Conservation (phyloP, 2,888 invertebrate genomes). For the Marronus borbonicus region DNA sequence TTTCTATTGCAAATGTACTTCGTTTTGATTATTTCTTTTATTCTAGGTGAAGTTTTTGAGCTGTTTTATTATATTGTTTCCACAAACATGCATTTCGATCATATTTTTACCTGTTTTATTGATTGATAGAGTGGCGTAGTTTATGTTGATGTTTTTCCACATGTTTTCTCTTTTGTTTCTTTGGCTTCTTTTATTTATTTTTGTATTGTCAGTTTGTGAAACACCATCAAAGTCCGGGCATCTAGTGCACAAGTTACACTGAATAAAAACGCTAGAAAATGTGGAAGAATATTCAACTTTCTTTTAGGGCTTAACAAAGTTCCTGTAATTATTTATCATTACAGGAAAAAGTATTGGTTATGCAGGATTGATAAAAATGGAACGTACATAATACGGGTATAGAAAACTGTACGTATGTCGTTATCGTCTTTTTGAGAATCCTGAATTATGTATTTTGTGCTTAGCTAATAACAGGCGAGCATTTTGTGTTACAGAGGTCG, state of each 20-base stretch:
- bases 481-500: slow-evolving; percentile 28
- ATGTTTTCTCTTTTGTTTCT: slow-evolving; percentile 24
- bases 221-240: slow-evolving; percentile 17
- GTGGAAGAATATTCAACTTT: slow-evolving; percentile 45
- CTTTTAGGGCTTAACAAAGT: slow-evolving; percentile 26
- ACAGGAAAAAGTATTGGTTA: slow-evolving; percentile 36
- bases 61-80: slow-evolving; percentile 23
- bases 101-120: slow-evolving; percentile 25
- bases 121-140: not conserved
- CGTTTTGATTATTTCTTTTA: slow-evolving; percentile 25
- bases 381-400: slow-evolving; percentile 41
- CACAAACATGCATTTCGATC: slow-evolving; percentile 20
- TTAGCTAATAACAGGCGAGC: slow-evolving; percentile 40
- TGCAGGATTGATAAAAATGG: slow-evolving; percentile 53
- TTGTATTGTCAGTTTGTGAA: not conserved
- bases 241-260: slow-evolving; percentile 20
- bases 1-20: slow-evolving; percentile 29
- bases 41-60: slow-evolving; percentile 31
- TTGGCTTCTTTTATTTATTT: slow-evolving; percentile 42
- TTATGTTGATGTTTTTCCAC: slow-evolving; percentile 47
- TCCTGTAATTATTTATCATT: slow-evolving; percentile 43
- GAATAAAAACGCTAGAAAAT: slow-evolving; percentile 21
- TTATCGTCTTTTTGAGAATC: slow-evolving; percentile 13
- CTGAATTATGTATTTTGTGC: slow-evolving; percentile 23
- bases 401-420: slow-evolving; percentile 35